Evolutionary conservation across 2,888 invertebrate genomes (phyloP), one percentile per base, ranked within the genome.

Genomic region (Drosophila bunnanda): DNA sequence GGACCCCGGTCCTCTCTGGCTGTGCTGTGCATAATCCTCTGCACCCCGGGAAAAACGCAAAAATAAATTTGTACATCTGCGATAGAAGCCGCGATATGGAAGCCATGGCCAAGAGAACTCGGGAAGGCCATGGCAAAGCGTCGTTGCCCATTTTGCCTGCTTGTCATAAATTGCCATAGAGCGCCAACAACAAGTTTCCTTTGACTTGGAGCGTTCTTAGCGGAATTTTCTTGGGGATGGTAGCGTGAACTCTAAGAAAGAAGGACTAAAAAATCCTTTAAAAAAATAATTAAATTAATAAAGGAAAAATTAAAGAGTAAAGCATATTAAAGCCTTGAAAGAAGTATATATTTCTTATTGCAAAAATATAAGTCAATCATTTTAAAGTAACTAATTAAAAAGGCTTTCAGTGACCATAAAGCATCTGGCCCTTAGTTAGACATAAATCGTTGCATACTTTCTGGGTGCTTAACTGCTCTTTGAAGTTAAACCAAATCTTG

Each of bases 141-240:
- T 66, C 70, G 55, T 66, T 80, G 78, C 36, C 72, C 75, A 82
- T 76, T 73, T 61, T 75, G 77, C 85, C 78, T 83, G 84, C 79
- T 83, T 78, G 89, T 81, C 85, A 89, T 85, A 85, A 89, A 85
- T 89, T 89, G 88, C 75, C 69, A 57, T 66, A 64, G 71, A 67
- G 70, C 80, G 65, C 77, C 71, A 77, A 77, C 74, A 78, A 77
- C 71, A 77, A 64, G 74, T 64, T 72, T 72, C 56, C 56, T 50
- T 67, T 17, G 67, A 48, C 55, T 56, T 41, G 13, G 30, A 52
- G 53, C 46, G 39, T 73, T 64, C 38, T 30, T 36, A 5, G 32
- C 1, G 13, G 12, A 43, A 30, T 50, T 50, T 52, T 55, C 17
- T 8, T 53, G 57, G 72, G 12, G 65, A 74, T 74, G 74, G 62